Percentiles rank a stretch among this genome's conserved stretches.
Conservation (phyloP, 2,888 invertebrate species). For the Callimorpha dominula region DNA sequence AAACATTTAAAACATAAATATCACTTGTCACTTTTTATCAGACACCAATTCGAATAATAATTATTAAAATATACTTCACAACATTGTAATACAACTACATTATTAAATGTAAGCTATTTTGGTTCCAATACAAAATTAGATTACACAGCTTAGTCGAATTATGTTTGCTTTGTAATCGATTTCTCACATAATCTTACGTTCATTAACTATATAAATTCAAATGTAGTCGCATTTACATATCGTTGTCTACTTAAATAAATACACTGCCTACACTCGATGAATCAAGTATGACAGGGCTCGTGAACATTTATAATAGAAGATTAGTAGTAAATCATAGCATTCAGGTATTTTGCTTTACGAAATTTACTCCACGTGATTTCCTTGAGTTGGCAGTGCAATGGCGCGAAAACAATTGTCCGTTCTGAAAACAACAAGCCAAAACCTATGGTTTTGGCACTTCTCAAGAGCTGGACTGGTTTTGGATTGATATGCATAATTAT, state of each 20-base stretch:
- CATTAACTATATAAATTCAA: conserved; percentile 49
- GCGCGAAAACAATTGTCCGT: neutral
- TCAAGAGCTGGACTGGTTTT: neutral
- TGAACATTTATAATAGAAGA: conserved; percentile 6
- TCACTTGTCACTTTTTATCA: neutral
- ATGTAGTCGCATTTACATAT: conserved; percentile 46
- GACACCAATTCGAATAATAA: neutral
- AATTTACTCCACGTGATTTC: neutral
- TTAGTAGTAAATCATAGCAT: neutral
- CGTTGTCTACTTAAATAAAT: conserved; percentile 50
- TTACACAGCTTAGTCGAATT: conserved; percentile 30
- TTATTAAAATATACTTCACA: neutral
- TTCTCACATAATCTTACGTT: conserved; percentile 44
- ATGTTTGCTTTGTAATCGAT: conserved; percentile 29
- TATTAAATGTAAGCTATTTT: neutral
- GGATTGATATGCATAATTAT: neutral
- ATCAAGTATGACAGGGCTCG: conserved; percentile 39
- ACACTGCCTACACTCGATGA: conserved; percentile 51
- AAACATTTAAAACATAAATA: neutral
- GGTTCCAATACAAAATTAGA: conserved; percentile 12
- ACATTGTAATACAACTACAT: neutral
- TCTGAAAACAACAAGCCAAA: neutral
- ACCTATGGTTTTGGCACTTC: neutral
- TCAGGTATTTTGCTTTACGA: no score
- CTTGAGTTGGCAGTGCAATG: neutral